A percentile compares a stretch with the other conserved stretches of the same genome.
Conservation (phyloP, 2,797 vertebrate genomes). For the Taeniopygia guttata region DNA sequence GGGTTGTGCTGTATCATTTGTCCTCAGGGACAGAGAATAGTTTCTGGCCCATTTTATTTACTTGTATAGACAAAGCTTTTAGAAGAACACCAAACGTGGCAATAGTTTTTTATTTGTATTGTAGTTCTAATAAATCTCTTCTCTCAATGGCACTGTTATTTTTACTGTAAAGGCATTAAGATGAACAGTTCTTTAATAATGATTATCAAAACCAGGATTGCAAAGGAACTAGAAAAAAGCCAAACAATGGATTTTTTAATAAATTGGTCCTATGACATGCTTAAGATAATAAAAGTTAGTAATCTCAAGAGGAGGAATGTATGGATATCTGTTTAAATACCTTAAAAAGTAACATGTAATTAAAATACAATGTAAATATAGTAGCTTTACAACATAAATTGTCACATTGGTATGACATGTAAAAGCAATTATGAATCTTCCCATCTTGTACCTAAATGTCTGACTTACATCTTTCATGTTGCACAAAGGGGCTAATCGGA, state of each 20-base stretch:
- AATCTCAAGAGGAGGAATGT: background rate
- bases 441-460: background rate
- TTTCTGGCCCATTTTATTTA: background rate
- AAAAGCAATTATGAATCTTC: background rate
- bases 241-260: slow-evolving; percentile 28
- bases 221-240: slow-evolving; percentile 51
- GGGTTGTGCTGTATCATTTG: background rate
- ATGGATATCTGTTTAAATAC: slow-evolving; percentile 1
- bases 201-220: slow-evolving; percentile 8
- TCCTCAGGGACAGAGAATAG: background rate
- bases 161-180: slow-evolving; percentile 46
- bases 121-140: background rate
- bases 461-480: background rate
- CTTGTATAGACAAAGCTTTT: background rate
- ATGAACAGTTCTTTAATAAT: slow-evolving; percentile 44
- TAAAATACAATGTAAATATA: background rate
- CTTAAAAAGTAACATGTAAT: slow-evolving; percentile 16
- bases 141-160: background rate
- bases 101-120: slow-evolving; percentile 25
- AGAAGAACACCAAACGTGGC: background rate
- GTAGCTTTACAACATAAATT: background rate
- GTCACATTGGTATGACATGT: background rate
- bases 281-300: slow-evolving; percentile 48
- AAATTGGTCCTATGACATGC: slow-evolving; percentile 6
- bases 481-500: background rate